Evolutionary conservation across 1,140 invertebrate species (phyloP).

Genomic region (Ceratosolen fusciceps): DNA sequence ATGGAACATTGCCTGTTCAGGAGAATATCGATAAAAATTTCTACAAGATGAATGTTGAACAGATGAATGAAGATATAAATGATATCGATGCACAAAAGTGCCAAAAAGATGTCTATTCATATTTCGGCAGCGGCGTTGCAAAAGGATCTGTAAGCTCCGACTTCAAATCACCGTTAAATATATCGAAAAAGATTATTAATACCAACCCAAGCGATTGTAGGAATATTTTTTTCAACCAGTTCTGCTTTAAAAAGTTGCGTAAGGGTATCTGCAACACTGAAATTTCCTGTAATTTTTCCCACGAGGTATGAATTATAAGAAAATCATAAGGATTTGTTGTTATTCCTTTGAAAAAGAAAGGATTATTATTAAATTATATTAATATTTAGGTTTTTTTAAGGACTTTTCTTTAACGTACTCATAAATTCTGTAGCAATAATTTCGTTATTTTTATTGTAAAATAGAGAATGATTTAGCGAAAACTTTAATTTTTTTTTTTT

Average conservation of each 20-base stretch:
- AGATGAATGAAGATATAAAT: slow-evolving; percentile 33
- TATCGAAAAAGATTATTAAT: not conserved
- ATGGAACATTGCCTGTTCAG: not conserved
- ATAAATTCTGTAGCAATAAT: too few species aligned
- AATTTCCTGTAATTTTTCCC: slow-evolving; percentile 3
- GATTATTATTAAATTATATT: too few species aligned
- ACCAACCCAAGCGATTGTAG: not conserved
- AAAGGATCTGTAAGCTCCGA: not conserved
- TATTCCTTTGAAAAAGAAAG: too few species aligned
- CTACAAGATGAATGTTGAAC: slow-evolving; percentile 36
- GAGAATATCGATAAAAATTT: slow-evolving; percentile 17
- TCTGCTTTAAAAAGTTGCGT: slow-evolving; percentile 21
- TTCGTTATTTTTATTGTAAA: too few species aligned
- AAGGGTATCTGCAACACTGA: slow-evolving; percentile 9
- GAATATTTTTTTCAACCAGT: slow-evolving; percentile 21
- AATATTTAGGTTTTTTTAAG: too few species aligned
- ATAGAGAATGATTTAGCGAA: too few species aligned
- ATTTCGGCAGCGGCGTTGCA: not conserved
- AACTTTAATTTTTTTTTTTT: too few species aligned
- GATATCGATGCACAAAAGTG: slow-evolving; percentile 11
- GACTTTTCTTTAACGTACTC: too few species aligned
- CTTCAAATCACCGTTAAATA: slow-evolving; percentile 16
- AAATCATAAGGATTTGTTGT: too few species aligned
- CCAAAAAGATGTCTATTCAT: not conserved
- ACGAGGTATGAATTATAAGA: slow-evolving; percentile 32